Evolutionary conservation across 2,797 vertebrate genomes (phyloP), one percentile per base, ranked within the genome.

Genomic region (Sebastes trivittatus): DNA sequence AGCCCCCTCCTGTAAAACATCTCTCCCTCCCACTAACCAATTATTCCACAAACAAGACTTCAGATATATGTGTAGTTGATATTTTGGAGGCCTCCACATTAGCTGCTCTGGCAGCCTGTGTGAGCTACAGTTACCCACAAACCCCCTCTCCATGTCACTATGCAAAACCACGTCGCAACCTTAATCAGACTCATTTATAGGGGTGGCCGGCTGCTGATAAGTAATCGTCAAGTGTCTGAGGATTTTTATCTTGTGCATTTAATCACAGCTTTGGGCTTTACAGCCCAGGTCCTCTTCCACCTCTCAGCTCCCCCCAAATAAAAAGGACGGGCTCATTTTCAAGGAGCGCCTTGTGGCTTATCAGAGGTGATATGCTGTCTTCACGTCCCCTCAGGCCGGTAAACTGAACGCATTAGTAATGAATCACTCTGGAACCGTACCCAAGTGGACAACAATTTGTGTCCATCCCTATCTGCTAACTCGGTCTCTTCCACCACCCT

Each of bases 381-480:
- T 78, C 75, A 36, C 87, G 70, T 72, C 81, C 80, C 79, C 81
- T 68, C 75, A 74, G 88, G 80, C 75, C 80, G 73, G 72, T 90
- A 86, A 91, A 89, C 79, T 46, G 71, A 83, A 89, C 77, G 77
- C 80, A 89, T 91, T 83, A 78, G 83, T 78, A 85, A 86, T 90
- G 80, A 88, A 91, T 90, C 84, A 83, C 77, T 89, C 75, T 61
- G 55, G 79, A 88, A 84, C 77, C 77, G 30, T 82, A 76, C 89
- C 88, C 89, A 73, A 88, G 85, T 79, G 82, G 87, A 83, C 87
- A 89, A 87, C 84, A 90, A 90, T 92, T 83, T 88, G 85, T 88
- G 79, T 92, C 78, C 81, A 61, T 85, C 61, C 75, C 75, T 77
- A 38, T 88, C 72, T 62, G 71, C 63, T 81, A 61, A 66, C 78